Evolutionary conservation across 2,888 invertebrate species (phyloP), one percentile per base, ranked within the genome.

Genomic region (Fissipunctia ypsillon): DNA sequence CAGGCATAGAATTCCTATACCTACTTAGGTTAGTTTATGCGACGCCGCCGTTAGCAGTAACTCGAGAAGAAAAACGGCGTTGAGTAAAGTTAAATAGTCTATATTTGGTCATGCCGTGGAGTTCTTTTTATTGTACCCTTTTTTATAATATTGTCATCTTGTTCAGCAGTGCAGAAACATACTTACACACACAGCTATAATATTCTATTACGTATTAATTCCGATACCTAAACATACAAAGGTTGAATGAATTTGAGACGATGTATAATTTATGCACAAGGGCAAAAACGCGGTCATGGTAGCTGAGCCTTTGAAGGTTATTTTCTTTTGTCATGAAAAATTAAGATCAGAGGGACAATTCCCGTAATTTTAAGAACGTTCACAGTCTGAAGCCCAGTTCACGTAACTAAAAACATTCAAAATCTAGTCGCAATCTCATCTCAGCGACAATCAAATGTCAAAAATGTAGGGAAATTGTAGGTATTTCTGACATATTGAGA

Each of bases 221-320:
- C n/a, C n/a, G n/a, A 31, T 4, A 50, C 28, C 19, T 71, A 41
- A 43, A 31, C 38, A 31, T 12, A 78, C 22, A 25, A 43, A 35
- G n/a, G 25, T 61, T 80, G n/a, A 73, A 73, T 61, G 41, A 61
- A 80, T 48, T 60, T 22, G 45, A 28, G 31, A 22, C 41, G 16
- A 45, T 22, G 43, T 41, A 12, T 25, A 77, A 59, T n/a, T 1
- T 43, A 48, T 41, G 43, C 59, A 80, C 25, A 56, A 61, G 41
- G 56, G 48, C 48, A 28, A 43, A 48, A 28, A 43, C n/a, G 3
- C 28, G 54, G 41, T 28, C 48, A n/a, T 43, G 35, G 10, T n/a
- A 54, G n/a, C 45, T n/a, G 48, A 22, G 56, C 28, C 54, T 61
- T 50, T 61, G 28, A 79, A 80, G 59, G 81, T 50, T 50, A 73